These are phyloP conservation scores for Orchestia grillus DNA, from an alignment of 1,140 invertebrate genomes.

Conservation along the genomic window DNA sequence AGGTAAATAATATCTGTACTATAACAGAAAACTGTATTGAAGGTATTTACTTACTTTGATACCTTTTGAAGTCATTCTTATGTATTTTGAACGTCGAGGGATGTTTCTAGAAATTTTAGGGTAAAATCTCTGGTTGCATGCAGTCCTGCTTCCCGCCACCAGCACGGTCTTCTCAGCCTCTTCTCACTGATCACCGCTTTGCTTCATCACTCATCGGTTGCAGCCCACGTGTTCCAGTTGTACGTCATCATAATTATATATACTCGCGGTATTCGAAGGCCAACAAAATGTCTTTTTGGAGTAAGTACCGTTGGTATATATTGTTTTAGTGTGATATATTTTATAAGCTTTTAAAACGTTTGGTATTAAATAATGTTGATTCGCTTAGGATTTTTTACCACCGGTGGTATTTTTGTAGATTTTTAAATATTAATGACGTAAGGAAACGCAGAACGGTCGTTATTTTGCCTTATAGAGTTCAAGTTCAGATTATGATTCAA, in stretches of 20 bases:
- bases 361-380: too few relatives aligned
- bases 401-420: too few relatives aligned
- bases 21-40: too few relatives aligned
- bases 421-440: too few relatives aligned
- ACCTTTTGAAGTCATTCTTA: not conserved
- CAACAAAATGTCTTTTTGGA: conserved; percentile 20
- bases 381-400: not conserved
- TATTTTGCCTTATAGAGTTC: too few relatives aligned
- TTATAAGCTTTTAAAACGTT: too few relatives aligned
- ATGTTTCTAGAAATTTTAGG: not conserved
- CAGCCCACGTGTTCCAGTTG: not conserved
- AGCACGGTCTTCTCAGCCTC: not conserved
- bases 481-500: too few relatives aligned
- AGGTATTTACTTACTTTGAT: not conserved
- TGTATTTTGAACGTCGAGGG: not conserved
- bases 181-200: too few relatives aligned
- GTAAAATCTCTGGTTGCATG: not conserved
- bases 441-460: too few relatives aligned
- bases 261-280: not conserved
- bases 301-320: not conserved
- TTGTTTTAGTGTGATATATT: too few relatives aligned
- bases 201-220: too few relatives aligned
- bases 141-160: conserved; percentile 21
- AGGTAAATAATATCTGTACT: not conserved
- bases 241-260: too few relatives aligned